Evolutionary conservation across 1,140 invertebrate species (phyloP).

Genomic region (Macrobrachium rosenbergii): DNA sequence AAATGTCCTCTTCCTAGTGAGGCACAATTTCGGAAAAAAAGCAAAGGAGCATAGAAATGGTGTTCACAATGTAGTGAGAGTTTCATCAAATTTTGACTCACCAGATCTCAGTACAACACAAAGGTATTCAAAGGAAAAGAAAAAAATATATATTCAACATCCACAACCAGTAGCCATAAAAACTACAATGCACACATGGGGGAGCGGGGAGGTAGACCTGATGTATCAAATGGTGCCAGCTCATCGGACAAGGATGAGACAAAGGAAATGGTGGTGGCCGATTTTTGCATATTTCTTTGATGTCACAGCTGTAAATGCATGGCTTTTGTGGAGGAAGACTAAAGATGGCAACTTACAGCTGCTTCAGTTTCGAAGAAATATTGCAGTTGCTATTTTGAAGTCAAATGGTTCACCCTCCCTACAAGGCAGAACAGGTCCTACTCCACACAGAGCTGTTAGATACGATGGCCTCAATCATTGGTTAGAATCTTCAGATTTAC

Average conservation of each 20-base stretch:
- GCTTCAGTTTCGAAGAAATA: neutral
- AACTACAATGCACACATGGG: conserved; percentile 1
- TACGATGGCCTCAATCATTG: conserved; percentile 18
- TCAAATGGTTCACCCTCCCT: neutral
- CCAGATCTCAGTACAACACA: neutral
- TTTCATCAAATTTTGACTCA: neutral
- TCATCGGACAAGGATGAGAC: neutral
- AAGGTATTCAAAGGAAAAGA: conserved; percentile 14
- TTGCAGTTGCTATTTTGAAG: conserved; percentile 9
- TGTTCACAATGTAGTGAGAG: neutral
- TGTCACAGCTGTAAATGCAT: too few species aligned
- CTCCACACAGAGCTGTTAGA: neutral
- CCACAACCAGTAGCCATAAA: conserved; percentile 20
- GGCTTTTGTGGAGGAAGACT: conserved; percentile 9
- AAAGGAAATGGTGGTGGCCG: conserved; percentile 12
- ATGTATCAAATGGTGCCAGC: neutral
- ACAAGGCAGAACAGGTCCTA: neutral
- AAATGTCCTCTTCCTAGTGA: conserved; percentile 14
- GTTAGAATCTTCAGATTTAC: conserved; percentile 7
- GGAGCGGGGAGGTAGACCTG: neutral
- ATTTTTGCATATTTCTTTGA: conserved; percentile 9
- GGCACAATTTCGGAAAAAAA: neutral
- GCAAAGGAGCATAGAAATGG: neutral
- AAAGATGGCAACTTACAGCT: neutral
- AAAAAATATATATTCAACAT: too few species aligned